Percentiles rank a stretch among this genome's conserved stretches.
phyloP scores from a whole-genome alignment of 2,888 invertebrate genomes.

The Mechanitis mazaeus region DNA sequence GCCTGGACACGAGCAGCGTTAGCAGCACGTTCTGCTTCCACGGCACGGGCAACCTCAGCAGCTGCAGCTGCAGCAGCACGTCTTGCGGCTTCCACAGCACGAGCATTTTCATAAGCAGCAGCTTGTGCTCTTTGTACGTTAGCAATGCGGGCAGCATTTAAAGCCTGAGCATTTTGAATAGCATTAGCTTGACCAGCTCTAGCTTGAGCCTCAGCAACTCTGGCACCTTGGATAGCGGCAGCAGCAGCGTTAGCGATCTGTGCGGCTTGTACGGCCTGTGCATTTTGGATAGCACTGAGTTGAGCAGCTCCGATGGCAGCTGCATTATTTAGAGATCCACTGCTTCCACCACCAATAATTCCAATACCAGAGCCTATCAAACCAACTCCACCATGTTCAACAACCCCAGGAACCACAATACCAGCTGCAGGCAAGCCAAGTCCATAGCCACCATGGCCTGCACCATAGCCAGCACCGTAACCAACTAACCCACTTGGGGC shows the following conservation, averaged over 20 bases:
- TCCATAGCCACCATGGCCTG: constrained; percentile 28
- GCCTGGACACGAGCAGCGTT: constrained; percentile 67
- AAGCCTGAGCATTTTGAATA: constrained; percentile 64
- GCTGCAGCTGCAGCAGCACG: constrained; percentile 56
- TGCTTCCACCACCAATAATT: constrained; percentile 38
- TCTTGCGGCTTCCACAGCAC: constrained; percentile 63
- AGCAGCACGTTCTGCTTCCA: constrained; percentile 56
- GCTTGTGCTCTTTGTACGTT: constrained; percentile 67
- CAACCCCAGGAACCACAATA: constrained; percentile 34
- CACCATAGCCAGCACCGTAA: constrained; percentile 23
- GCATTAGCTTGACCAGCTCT: constrained; percentile 62
- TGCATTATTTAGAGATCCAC: constrained; percentile 60
- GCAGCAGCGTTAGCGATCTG: constrained; percentile 66
- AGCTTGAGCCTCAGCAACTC: constrained; percentile 62
- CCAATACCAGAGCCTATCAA: constrained; percentile 22
- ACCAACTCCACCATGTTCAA: constrained; percentile 31
- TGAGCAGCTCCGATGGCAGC: constrained; percentile 65
- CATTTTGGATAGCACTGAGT: constrained; percentile 67
- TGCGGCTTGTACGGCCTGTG: constrained; percentile 64
- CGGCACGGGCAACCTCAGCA: constrained; percentile 51
- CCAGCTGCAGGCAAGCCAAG: constrained; percentile 30
- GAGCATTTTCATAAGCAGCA: constrained; percentile 65
- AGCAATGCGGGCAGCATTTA: constrained; percentile 62
- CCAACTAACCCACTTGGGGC: constrained; percentile 42
- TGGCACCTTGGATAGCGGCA: constrained; percentile 66